Evolutionary conservation across 1,140 invertebrate genomes (phyloP).

Genomic region (Limonius californicus): DNA sequence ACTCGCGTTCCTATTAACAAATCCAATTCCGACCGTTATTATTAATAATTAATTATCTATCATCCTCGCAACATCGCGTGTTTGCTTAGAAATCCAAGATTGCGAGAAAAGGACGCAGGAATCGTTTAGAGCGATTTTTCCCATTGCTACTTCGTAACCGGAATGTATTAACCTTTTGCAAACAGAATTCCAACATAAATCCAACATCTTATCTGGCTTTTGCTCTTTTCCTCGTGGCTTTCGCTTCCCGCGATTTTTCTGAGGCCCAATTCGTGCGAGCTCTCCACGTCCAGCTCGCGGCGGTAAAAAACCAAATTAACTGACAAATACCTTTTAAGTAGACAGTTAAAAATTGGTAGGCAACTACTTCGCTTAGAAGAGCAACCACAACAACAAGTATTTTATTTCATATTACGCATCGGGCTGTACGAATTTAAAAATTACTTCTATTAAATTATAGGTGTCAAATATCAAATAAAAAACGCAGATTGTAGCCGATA

Average conservation of each 20-base stretch:
- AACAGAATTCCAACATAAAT: not conserved
- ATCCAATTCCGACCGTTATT: too few relatives aligned
- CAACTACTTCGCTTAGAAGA: not conserved
- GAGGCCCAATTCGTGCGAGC: too few relatives aligned
- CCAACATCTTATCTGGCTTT: not conserved
- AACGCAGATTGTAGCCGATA: conserved; percentile 22
- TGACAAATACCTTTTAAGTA: not conserved
- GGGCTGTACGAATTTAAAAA: conserved; percentile 23
- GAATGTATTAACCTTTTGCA: not conserved
- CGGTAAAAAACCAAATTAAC: not conserved
- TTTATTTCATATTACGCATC: not conserved
- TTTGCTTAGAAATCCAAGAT: too few relatives aligned
- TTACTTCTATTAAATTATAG: conserved; percentile 24
- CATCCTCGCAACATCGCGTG: too few relatives aligned
- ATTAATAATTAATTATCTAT: too few relatives aligned
- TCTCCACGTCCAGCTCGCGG: too few relatives aligned
- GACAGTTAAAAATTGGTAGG: not conserved
- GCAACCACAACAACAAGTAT: not conserved
- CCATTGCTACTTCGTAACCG: too few relatives aligned
- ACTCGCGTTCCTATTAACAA: too few relatives aligned
- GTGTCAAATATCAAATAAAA: conserved; percentile 29
- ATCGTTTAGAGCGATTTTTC: too few relatives aligned
- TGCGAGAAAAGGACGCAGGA: too few relatives aligned
- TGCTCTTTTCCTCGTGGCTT: not conserved
- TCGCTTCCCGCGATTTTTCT: not conserved